phyloP scores from a whole-genome alignment of 2,888 invertebrate genomes.

The Cataglyphis rosenhaueri region DNA sequence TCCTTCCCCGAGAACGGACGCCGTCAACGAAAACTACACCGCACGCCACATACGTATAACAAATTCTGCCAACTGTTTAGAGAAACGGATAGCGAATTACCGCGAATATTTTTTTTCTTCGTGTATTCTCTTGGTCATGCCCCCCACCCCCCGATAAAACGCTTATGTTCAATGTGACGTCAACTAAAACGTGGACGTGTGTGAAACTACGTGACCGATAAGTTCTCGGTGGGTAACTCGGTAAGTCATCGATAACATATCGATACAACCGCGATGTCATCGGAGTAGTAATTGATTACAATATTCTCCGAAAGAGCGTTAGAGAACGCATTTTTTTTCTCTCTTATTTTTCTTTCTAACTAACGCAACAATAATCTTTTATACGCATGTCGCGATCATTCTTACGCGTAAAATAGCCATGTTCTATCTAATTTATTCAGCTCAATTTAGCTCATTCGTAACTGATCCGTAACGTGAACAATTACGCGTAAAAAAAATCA shows the following conservation, averaged over 20 bases:
- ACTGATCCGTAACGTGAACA: neutral
- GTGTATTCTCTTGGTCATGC: neutral
- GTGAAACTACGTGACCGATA: neutral
- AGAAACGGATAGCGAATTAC: slow-evolving; percentile 69
- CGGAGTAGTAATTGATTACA: too few relatives aligned
- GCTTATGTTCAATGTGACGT: neutral
- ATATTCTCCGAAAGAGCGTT: neutral
- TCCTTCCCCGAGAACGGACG: slow-evolving; percentile 68
- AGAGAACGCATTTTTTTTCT: too few relatives aligned
- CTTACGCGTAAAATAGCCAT: neutral
- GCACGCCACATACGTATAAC: slow-evolving; percentile 58
- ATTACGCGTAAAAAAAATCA: neutral
- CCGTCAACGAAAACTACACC: slow-evolving; percentile 72
- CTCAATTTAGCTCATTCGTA: neutral
- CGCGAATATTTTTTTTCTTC: slow-evolving; percentile 48
- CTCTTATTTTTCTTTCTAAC: neutral
- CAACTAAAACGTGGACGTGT: neutral
- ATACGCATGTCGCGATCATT: neutral
- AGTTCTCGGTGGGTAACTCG: neutral
- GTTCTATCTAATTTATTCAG: neutral
- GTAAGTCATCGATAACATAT: neutral
- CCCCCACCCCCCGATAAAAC: neutral
- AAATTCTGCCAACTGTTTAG: slow-evolving; percentile 73
- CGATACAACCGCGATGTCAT: neutral
- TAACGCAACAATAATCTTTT: neutral